Evolutionary conservation across 1,140 invertebrate species (phyloP).

Genomic region (Palaemon carinicauda): DNA sequence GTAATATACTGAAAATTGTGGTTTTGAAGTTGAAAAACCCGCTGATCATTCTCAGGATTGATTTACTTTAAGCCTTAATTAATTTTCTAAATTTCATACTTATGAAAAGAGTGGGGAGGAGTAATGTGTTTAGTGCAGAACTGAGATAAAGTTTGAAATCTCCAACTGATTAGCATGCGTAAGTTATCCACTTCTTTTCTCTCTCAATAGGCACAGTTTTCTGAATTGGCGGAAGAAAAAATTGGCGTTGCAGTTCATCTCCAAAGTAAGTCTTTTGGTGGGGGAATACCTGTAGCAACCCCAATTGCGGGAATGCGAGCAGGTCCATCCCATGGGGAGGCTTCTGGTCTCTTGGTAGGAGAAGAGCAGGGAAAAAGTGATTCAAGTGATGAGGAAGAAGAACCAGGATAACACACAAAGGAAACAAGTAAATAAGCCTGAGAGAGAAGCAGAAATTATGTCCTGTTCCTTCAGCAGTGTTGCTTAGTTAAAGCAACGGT

Average conservation of each 20-base stretch:
- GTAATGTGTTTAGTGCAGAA: too few species aligned
- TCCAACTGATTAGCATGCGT: too few species aligned
- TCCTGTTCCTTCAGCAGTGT: not conserved
- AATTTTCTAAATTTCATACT: too few species aligned
- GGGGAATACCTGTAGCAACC: not conserved
- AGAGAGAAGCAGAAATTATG: not conserved
- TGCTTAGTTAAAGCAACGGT: too few species aligned
- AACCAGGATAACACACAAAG: constrained; percentile 33
- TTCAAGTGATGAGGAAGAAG: constrained; percentile 35
- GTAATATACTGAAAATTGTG: too few species aligned
- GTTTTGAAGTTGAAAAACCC: too few species aligned
- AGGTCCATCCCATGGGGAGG: constrained; percentile 13
- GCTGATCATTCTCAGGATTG: too few species aligned
- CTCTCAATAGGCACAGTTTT: constrained; percentile 35
- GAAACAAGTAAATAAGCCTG: not conserved
- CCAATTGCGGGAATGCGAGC: constrained; percentile 4
- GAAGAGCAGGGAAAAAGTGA: constrained; percentile 24
- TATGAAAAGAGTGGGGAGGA: too few species aligned
- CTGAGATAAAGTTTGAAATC: too few species aligned
- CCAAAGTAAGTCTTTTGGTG: constrained; percentile 46
- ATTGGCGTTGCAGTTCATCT: constrained; percentile 44
- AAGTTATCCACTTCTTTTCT: too few species aligned
- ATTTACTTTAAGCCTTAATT: too few species aligned
- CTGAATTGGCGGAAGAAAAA: constrained; percentile 38
- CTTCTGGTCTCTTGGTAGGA: constrained; percentile 4